phyloP scores from a whole-genome alignment of 2,888 invertebrate genomes.

The Perizoma affinitatum region DNA sequence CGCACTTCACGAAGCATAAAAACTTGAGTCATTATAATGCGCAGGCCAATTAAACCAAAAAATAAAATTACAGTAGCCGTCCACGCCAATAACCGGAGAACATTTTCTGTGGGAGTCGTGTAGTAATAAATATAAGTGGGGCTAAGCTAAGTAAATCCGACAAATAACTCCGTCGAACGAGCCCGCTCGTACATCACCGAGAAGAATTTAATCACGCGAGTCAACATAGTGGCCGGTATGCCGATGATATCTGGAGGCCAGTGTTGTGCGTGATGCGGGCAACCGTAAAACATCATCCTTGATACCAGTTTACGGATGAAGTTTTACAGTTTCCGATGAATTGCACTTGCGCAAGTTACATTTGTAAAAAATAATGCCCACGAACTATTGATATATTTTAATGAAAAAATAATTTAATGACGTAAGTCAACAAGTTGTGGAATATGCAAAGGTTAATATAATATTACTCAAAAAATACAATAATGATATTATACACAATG shows the following conservation, averaged over 20 bases:
- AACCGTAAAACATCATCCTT: conserved; percentile 8
- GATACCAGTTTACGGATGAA: conserved; percentile 1
- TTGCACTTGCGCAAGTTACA: neutral
- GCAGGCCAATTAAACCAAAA: conserved; percentile 22
- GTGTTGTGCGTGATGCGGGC: conserved; percentile 25
- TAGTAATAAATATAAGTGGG: conserved; percentile 44
- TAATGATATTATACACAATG: no score
- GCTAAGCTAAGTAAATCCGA: conserved; percentile 50
- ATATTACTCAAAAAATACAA: no score
- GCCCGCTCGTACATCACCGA: conserved; percentile 58
- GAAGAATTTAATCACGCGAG: conserved; percentile 79
- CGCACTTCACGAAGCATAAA: conserved; percentile 12
- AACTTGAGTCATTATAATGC: conserved; percentile 11
- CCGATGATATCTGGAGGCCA: conserved; percentile 70
- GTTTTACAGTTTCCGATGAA: conserved; percentile 3
- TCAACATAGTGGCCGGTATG: conserved; percentile 69
- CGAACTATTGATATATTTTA: no score
- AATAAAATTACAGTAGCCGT: conserved; percentile 31
- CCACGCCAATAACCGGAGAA: conserved; percentile 25
- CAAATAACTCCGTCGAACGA: conserved; percentile 59
- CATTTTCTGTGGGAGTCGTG: conserved; percentile 32
- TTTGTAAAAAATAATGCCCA: neutral
- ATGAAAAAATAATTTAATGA: no score
- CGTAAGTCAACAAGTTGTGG: no score
- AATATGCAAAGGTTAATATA: no score